Base-by-base conservation (phyloP, 2,797 vertebrate species). In the Synanceia verrucosa region DNA sequence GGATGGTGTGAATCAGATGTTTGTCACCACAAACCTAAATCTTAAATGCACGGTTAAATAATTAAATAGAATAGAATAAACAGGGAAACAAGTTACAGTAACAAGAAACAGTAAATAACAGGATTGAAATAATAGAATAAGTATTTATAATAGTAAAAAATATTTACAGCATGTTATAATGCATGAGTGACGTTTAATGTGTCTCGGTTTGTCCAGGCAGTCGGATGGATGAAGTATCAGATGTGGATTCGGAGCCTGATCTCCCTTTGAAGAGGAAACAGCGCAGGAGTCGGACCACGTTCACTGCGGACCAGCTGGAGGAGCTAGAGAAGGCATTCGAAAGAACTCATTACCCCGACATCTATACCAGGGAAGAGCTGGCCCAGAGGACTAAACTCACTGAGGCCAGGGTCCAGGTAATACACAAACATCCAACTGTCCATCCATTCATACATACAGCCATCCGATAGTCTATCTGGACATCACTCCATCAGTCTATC, bases 291-390 rank as follows among this genome's bases (percentile, higher is more conserved):
- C 92, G 97, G 44, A 99, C 97, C 65, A 99, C 97, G 0, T 99
- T 99, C 91, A 98, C 97, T 0, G 97, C 97, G 0, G 97, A 99
- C 81, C 97, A 99, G 91, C 93, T 99, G 88, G 97, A 98, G 84
- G 97, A 99, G 89, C 93, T 99, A 86, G 97, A 99, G 91, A 98
- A 98, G 63, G 97, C 97, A 26, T 98, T 98, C 0, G 97, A 99
- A 89, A 94, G 97, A 86, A 99, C 97, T 1, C 97, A 99, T 89
- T 99, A 98, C 91, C 97, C 97, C 0, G 97, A 99, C 80, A 99
- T 99, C 90, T 99, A 99, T 88, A 98, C 97, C 31, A 89, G 97
- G 0, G 97, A 99, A 88, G 97, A 99, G 86, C 93, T 99, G 53
- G 97, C 97, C 0, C 97, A 99, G 92, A 94, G 97, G 85, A 98